phyloP scores from a whole-genome alignment of 2,888 invertebrate species.

The Nesidiocoris tenuis region DNA sequence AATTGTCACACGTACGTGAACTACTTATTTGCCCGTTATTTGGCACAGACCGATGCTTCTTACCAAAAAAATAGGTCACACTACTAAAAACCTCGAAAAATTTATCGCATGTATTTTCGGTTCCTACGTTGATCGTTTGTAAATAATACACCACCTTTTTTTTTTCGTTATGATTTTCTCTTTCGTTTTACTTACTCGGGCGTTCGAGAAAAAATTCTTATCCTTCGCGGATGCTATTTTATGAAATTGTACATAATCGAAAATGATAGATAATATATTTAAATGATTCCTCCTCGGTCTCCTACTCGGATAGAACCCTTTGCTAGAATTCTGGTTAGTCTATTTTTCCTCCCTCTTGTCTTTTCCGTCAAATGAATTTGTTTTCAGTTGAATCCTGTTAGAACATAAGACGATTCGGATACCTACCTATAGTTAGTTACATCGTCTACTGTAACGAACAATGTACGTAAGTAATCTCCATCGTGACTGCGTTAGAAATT shows the following conservation, averaged over 20 bases:
- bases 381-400: too few species aligned
- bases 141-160: not conserved
- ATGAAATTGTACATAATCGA: not conserved
- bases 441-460: too few species aligned
- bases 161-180: not conserved
- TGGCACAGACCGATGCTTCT: not conserved
- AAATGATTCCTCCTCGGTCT: not conserved
- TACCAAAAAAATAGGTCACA: not conserved
- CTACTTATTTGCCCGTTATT: not conserved
- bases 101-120: not conserved
- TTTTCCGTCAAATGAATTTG: too few species aligned
- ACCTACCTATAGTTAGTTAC: too few species aligned
- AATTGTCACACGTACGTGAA: not conserved
- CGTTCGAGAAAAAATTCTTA: not conserved
- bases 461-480: too few species aligned
- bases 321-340: not conserved
- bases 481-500: too few species aligned
- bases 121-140: not conserved
- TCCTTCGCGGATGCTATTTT: not conserved
- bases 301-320: not conserved
- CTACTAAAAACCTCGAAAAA: too few species aligned
- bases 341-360: too few species aligned
- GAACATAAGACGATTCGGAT: too few species aligned
- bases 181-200: not conserved
- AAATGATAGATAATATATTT: not conserved